Base-by-base conservation (phyloP, 2,113 vertebrate species). In the Drymodes brunneopygia region DNA sequence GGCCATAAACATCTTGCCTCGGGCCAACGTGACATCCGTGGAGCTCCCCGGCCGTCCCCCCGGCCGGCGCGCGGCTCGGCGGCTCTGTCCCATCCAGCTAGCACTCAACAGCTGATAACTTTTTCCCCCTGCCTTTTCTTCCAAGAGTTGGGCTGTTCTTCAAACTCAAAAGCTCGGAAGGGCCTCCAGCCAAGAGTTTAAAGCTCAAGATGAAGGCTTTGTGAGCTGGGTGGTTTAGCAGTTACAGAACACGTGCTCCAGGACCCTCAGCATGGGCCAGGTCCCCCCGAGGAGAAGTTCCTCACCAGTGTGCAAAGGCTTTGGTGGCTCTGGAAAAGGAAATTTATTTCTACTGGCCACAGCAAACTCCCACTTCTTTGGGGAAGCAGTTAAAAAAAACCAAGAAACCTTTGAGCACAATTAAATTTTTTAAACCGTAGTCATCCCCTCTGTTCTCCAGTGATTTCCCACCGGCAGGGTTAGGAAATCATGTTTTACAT, bases 21-120 rank as follows among this genome's bases (percentile, higher is more conserved):
- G 5, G 25, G 92, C 92, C 86, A 94, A 56, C 19, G 47, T 50
- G 95, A 94, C 84, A 92, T 94, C 90, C 83, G 5, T 8, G 84
- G 84, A 88, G 95, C 89, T 93, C 90, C 87, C 77, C 9, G 47
- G 81, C 88, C 10, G 0, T 74, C 90, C 66, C 33, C 81, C 88
- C 75, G 5, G 77, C 73, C 69, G 17, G 84, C 80, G 5, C 6
- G 29, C 56, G 45, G 92, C 92, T 88, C 92, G 29, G 18, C 24
- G 33, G 73, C 42, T 50, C 81, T 44, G 15, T 54, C 40, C 23
- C 74, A 54, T 74, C 92, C 87, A 92, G n/a, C 67, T 65, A 65
- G 69, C 94, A 91, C 86, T 94, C 87, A 91, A 71, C 94, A 78
- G 93, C 92, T 93, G 74, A 91, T 82, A 78, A 84, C 73, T 87